Evolutionary conservation across 2,797 vertebrate species (phyloP).

Genomic region (Gymnoscopelus microlampas): DNA sequence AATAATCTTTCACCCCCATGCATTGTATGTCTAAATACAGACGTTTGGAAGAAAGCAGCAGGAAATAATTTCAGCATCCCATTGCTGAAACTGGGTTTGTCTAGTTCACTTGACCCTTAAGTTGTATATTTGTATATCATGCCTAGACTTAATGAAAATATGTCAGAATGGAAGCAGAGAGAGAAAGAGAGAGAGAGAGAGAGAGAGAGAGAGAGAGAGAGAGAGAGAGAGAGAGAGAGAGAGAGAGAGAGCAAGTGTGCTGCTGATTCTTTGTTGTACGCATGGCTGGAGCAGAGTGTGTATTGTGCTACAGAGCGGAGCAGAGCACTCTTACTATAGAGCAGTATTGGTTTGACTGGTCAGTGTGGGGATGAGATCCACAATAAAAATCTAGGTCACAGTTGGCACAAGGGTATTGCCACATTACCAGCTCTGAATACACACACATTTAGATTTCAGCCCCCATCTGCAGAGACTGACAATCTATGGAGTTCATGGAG

Average conservation of each 20-base stretch:
- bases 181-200: not conserved
- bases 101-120: not conserved
- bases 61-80: not conserved
- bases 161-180: no score
- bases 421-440: conserved; percentile 54
- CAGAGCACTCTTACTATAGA: conserved; percentile 38
- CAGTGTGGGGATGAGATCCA: conserved; percentile 58
- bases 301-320: conserved; percentile 47
- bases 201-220: conserved; percentile 5
- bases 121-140: not conserved
- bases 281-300: conserved; percentile 46
- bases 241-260: conserved; percentile 10
- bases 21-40: not conserved
- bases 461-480: conserved; percentile 15
- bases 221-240: not conserved
- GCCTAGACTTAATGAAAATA: no score
- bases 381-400: conserved; percentile 73
- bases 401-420: conserved; percentile 62
- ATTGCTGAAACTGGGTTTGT: not conserved
- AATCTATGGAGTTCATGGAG: conserved; percentile 23
- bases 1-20: not conserved
- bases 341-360: conserved; percentile 53
- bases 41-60: not conserved
- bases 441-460: conserved; percentile 17
- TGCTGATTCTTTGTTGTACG: conserved; percentile 47